phyloP scores from a whole-genome alignment of 2,113 vertebrate species.

The Caloenas nicobarica region DNA sequence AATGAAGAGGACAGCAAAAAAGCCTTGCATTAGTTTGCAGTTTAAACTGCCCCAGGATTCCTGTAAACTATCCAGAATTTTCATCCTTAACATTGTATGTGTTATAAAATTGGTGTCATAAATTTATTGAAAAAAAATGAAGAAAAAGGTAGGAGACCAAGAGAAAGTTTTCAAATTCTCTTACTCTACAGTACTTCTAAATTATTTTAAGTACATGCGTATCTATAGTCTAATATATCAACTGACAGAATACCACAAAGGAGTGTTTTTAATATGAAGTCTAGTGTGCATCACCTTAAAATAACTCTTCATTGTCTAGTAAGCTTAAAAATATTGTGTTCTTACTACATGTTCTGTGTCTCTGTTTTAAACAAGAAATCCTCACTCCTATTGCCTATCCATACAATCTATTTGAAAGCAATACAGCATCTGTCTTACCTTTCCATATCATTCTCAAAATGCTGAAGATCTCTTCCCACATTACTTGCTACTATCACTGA shows the following conservation, averaged over 20 bases:
- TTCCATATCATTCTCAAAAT: slow-evolving; percentile 8
- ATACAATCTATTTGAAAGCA: background rate
- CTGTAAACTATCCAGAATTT: background rate
- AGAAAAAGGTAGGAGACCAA: background rate
- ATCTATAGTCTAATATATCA: background rate
- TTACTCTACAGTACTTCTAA: background rate
- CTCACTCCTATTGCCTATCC: background rate
- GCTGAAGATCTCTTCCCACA: background rate
- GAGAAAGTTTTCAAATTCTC: background rate
- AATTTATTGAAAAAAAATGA: background rate
- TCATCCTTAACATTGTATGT: background rate
- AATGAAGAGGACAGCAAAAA: background rate
- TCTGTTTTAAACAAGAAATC: background rate
- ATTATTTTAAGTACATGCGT: background rate
- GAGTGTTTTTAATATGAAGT: background rate
- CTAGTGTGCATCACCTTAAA: background rate
- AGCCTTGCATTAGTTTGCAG: background rate
- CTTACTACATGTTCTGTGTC: background rate
- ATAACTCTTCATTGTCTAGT: background rate
- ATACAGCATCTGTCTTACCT: slow-evolving; percentile 56
- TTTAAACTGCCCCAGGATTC: background rate
- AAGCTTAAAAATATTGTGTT: background rate
- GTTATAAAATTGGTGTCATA: background rate
- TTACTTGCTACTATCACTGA: background rate
- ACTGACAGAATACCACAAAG: background rate